Base-by-base conservation (phyloP, 2,113 vertebrate genomes). In the human (Homo sapiens) region DNA sequence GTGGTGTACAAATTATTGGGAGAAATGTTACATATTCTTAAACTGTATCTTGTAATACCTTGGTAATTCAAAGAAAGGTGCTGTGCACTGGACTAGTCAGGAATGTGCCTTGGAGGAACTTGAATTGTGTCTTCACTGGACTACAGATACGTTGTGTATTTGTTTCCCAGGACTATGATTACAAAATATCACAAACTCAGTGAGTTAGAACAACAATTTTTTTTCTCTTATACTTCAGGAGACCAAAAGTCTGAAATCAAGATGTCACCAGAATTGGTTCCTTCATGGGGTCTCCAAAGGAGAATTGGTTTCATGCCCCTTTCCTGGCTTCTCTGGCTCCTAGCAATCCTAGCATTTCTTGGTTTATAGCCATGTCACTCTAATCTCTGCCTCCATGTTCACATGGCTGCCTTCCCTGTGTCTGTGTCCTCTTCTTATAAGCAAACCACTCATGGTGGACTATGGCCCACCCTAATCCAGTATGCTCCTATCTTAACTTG, bases 31-130 rank as follows among this genome's bases (percentile, higher is more conserved):
- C 45, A 68, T 79, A 72, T 45, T 94, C 6, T 35, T 57, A 43
- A 87, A 61, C 81, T 78, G 45, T 61, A 30, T 94, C 17, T 83
- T 70, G 23, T 48, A 73, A 88, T 48, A 25, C 3, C 16, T 94
- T 91, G 57, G 40, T 76, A 73, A 91, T 76, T 94, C 82, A 86
- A 90, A 72, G 86, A 66, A 93, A 83, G 45, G 72, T 32, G 12
- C 12, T 78, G 10, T 76, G 23, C 4, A 11, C 45, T 68, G 35
- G 25, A 80, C 23, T 66, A 35, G 25, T 61, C 17, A 75, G 68
- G 27, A 40, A 38, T 40, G n/a, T 90, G 9, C 17, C 64, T 50
- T 85, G 48, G 32, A 89, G 25, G 57, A 94, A 55, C 88, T 73
- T 55, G 40, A 90, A 59, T 18, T 72, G 16, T 72, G n/a, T 82